Evolutionary conservation across 2,888 invertebrate species (phyloP), one percentile per base, ranked within the genome.

Genomic region (Drosophila helvetica): DNA sequence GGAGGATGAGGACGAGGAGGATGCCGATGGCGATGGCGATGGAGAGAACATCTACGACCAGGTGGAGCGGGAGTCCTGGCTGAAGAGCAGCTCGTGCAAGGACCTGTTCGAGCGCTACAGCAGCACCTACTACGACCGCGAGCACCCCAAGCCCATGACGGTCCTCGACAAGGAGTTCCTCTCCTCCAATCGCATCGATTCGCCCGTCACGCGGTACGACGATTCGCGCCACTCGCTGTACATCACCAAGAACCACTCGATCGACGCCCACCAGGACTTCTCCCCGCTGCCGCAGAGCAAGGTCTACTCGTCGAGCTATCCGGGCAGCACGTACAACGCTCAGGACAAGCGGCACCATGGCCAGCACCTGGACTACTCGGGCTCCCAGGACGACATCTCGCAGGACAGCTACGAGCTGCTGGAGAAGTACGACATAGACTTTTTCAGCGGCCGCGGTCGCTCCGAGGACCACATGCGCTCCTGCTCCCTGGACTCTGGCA

Each of bases 341-440:
- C 90, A 91, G 50, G 90, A 91, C 48, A 81, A 91, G 59, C 90
- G 84, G 51, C 94, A 95, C 38, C 95, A 94, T 89, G 92, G 93
- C 51, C 91, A 92, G 22, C 90, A 91, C 27, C 70, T 91, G 9
- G 91, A 92, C 68, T 92, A 86, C 53, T 93, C 93, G 68, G 95
- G 94, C 75, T 96, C 96, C 10, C 96, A 96, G 91, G 97, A 97
- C 90, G 97, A 97, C 92, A 93, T 97, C 33, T 96, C 97, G 38
- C 97, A 97, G 91, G 97, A 97, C 91, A 97, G 96, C 86, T 97
- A 97, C 91, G 97, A 97, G 91, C 92, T 97, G 25, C 93, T 97
- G 71, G 96, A 97, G 90, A 95, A 96, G 89, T 95, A 95, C 67
- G 95, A 92, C 63, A 89, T 90, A 67, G 91, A 91, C 65, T 89